Base-by-base conservation (phyloP, 2,797 vertebrate genomes). In the Bradypus variegatus region DNA sequence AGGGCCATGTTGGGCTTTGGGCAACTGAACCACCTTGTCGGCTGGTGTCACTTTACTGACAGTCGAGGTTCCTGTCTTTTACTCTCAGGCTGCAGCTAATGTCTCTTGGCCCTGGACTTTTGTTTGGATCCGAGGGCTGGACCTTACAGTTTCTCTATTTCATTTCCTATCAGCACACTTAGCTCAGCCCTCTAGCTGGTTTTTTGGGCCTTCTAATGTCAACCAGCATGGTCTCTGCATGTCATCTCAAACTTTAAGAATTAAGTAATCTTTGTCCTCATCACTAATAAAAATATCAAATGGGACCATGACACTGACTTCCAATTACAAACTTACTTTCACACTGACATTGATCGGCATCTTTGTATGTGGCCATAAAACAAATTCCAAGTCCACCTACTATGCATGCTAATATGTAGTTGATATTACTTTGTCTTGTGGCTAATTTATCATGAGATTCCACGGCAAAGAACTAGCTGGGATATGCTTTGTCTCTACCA, bases 231-330 rank as follows among this genome's bases (percentile, higher is more conserved):
- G 81, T 91, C 50, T 88, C 78, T 53, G 36, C 72, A 27, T 60
- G n/a, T 83, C 65, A 69, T 65, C 79, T 92, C 64, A 88, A 92
- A 93, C 89, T 55, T 25, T 85, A 70, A 92, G 45, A 80, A 88
- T 75, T 53, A 91, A 88, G 33, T 82, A 78, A 76, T 80, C 75
- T 58, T 14, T 73, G 72, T 80, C 80, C 58, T 31, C 36, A 50
- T 65, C 50, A 8, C 69, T 76, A 93, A 92, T 81, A 88, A 95
- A 94, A 92, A 93, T 81, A 83, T 62, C 73, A 87, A 55, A 53
- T 16, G 50, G 36, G 58, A 69, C 41, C 33, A 79, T 0, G 10
- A 76, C 70, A 55, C 33, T 70, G 83, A 48, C 36, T 85, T 70
- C 90, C 81, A 87, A 84, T 77, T 82, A 82, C 81, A 91, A 78